Evolutionary conservation across 2,797 vertebrate genomes (phyloP).

Genomic region (Enteromius viviparus): DNA sequence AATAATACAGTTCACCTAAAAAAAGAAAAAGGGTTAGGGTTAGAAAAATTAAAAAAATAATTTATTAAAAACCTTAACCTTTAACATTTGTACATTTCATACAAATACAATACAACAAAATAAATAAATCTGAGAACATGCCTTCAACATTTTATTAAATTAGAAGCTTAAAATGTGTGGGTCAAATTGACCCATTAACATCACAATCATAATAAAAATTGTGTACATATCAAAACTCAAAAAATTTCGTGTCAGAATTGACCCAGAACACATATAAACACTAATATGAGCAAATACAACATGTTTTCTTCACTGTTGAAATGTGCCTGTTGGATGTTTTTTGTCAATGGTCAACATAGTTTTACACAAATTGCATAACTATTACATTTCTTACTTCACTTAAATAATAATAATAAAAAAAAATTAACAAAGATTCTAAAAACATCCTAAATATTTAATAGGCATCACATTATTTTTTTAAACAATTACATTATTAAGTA

Average conservation of each 20-base stretch:
- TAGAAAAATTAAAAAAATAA: too few relatives aligned
- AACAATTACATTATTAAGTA: too few relatives aligned
- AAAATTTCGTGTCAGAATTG: background rate
- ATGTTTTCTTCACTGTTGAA: background rate
- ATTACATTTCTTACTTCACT: background rate
- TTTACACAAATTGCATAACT: background rate
- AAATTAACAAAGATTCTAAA: background rate
- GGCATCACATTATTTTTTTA: background rate
- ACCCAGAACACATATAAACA: background rate
- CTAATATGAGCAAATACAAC: background rate
- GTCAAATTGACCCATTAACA: background rate
- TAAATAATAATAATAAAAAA: background rate
- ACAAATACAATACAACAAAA: background rate
- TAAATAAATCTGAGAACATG: background rate
- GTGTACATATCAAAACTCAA: background rate
- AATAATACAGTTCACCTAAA: too few relatives aligned
- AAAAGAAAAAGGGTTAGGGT: too few relatives aligned
- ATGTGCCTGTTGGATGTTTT: background rate
- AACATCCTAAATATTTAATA: background rate
- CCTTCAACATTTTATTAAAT: background rate
- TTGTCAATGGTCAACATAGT: background rate
- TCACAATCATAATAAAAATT: background rate
- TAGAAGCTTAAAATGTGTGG: background rate
- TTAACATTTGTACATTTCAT: background rate
- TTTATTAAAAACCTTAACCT: too few relatives aligned